phyloP scores from a whole-genome alignment of 92 coral and sea anemone genomes.

The Paramuricea clavata region DNA sequence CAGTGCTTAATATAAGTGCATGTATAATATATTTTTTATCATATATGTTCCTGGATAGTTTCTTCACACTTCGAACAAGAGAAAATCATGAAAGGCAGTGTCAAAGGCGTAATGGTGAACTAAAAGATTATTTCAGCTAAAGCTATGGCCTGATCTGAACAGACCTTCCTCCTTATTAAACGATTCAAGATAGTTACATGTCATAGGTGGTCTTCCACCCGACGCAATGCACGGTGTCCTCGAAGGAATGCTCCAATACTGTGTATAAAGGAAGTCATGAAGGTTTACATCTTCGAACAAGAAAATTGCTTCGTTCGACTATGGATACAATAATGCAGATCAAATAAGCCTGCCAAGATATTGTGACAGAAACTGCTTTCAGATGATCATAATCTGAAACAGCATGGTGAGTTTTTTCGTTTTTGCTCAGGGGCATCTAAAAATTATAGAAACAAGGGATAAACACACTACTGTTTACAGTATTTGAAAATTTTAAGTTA shows the following conservation, averaged over 20 bases:
- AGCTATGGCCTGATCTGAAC: not conserved
- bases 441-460: too few species aligned
- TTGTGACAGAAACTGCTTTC: not conserved
- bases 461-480: too few species aligned
- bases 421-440: too few species aligned
- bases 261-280: slow-evolving; percentile 6
- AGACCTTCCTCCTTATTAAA: not conserved
- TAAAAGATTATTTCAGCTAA: not conserved
- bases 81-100: not conserved
- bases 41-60: too few species aligned
- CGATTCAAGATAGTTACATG: not conserved
- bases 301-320: slow-evolving; percentile 59
- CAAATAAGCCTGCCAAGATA: slow-evolving; percentile 57
- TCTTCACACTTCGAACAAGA: too few species aligned
- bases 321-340: slow-evolving; percentile 58
- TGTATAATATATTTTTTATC: too few species aligned
- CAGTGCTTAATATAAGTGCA: too few species aligned
- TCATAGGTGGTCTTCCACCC: not conserved
- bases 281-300: slow-evolving; percentile 37
- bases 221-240: not conserved
- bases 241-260: not conserved
- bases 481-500: too few species aligned
- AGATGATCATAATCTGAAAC: not conserved
- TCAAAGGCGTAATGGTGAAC: not conserved
- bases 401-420: not conserved